Conservation (phyloP, 2,888 invertebrate genomes). For the Tortrix viridana region DNA sequence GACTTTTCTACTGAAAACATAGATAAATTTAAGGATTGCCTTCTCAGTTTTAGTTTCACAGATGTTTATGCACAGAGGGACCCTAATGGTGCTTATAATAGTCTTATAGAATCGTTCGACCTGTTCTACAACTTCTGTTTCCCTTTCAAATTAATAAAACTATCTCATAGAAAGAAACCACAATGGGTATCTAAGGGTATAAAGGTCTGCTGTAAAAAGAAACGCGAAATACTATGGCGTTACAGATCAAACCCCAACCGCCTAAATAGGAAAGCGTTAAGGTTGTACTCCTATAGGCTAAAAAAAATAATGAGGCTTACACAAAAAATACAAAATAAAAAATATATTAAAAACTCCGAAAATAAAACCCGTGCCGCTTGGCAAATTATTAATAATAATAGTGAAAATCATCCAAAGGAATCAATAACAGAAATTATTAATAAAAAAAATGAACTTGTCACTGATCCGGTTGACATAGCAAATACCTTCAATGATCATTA, state of each 20-base stretch:
- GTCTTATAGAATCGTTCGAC: not conserved
- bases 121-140: slow-evolving; percentile 2
- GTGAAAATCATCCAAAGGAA: not conserved
- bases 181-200: slow-evolving; percentile 1
- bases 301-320: not conserved
- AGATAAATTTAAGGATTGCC: not conserved
- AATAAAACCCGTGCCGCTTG: not conserved
- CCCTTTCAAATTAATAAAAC: not conserved
- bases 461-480: not conserved
- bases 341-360: not conserved
- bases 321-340: slow-evolving; percentile 4
- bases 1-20: not conserved
- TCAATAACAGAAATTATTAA: not conserved
- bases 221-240: slow-evolving; percentile 1
- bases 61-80: not conserved
- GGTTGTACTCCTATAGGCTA: not conserved
- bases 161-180: not conserved
- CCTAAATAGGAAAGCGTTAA: not conserved
- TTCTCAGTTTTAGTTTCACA: not conserved
- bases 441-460: not conserved
- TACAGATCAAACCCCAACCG: not conserved
- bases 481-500: not conserved
- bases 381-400: not conserved
- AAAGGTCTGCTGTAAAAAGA: not conserved
- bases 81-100: slow-evolving; percentile 1